Conservation (phyloP, 2,113 vertebrate genomes). For the Naja naja region DNA sequence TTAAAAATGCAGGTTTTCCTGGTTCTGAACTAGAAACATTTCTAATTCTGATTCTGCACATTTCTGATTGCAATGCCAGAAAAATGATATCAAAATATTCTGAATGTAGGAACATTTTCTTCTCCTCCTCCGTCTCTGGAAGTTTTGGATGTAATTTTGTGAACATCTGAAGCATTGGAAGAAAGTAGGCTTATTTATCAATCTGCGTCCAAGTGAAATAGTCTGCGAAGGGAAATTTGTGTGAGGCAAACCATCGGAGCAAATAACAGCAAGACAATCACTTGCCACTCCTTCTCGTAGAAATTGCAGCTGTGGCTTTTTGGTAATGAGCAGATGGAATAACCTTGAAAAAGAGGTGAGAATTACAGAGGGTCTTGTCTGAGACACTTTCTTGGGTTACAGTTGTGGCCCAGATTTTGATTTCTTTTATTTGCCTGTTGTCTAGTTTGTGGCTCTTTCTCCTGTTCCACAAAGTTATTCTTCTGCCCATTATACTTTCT, state of each 20-base stretch:
- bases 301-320: conserved; percentile 18
- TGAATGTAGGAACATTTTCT: background rate
- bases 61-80: background rate
- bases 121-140: background rate
- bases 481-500: background rate
- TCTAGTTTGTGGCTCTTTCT: background rate
- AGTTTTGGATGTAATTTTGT: background rate
- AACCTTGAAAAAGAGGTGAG: background rate
- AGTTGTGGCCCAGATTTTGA: background rate
- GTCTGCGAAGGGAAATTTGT: background rate
- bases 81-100: background rate
- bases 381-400: background rate
- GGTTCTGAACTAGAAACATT: background rate
- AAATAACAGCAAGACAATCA: conserved; percentile 34
- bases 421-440: background rate
- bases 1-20: background rate
- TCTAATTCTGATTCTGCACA: background rate
- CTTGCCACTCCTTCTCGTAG: background rate
- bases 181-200: conserved; percentile 32
- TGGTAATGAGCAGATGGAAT: background rate
- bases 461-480: background rate
- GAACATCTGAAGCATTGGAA: conserved; percentile 33
- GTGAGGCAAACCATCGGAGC: conserved; percentile 20
- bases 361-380: background rate
- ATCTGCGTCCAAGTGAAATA: conserved; percentile 11